Evolutionary conservation across 1,140 invertebrate genomes (phyloP).

Genomic region (Delia radicum): DNA sequence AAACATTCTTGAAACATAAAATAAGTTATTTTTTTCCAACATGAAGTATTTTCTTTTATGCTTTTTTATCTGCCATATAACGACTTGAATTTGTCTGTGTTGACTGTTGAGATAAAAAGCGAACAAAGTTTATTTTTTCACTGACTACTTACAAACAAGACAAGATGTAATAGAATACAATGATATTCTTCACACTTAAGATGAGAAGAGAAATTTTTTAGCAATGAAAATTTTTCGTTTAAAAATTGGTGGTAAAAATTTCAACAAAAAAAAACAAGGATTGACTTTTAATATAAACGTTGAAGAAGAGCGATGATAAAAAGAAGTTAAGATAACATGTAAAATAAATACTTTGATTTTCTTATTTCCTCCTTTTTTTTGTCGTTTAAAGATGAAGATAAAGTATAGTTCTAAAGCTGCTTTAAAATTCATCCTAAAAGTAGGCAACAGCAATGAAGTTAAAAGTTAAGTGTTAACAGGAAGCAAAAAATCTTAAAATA

Average conservation of each 20-base stretch:
- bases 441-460: background rate
- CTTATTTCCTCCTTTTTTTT: no score
- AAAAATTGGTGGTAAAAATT: background rate
- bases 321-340: background rate
- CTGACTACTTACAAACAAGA: background rate
- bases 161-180: background rate
- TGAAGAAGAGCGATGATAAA: background rate
- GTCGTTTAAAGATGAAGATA: no score
- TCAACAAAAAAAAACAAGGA: background rate
- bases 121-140: background rate
- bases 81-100: background rate
- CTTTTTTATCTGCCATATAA: background rate
- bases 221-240: background rate
- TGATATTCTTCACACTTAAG: background rate
- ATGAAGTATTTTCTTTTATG: background rate
- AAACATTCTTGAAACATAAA: background rate
- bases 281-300: background rate
- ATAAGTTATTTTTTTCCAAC: background rate
- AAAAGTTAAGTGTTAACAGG: no score
- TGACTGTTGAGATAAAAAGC: background rate
- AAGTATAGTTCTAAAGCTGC: no score
- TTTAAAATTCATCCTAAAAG: background rate
- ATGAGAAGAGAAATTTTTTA: background rate
- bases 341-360: no score
- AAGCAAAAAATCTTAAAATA: no score